phyloP scores from a whole-genome alignment of 1,140 invertebrate species.

The Drosophila auraria region DNA sequence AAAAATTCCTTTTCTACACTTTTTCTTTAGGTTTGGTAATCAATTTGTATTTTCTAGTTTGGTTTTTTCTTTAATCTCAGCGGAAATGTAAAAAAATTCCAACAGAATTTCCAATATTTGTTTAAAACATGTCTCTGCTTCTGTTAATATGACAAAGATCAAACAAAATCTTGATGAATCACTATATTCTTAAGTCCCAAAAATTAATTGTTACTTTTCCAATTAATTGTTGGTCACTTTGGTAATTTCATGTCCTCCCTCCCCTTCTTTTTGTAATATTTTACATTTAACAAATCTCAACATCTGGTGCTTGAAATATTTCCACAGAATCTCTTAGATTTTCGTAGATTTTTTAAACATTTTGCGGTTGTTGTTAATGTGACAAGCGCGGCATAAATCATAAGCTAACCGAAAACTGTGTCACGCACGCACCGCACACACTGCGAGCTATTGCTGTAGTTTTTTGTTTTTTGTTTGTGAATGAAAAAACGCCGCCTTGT shows the following conservation, averaged over 20 bases:
- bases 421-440: slow-evolving; percentile 36
- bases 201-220: slow-evolving; percentile 2
- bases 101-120: not conserved
- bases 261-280: slow-evolving; percentile 20
- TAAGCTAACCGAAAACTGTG: slow-evolving; percentile 51
- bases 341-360: slow-evolving; percentile 43
- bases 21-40: not conserved
- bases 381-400: slow-evolving; percentile 58
- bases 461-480: slow-evolving; percentile 35
- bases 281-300: slow-evolving; percentile 15
- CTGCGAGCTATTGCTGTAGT: not conserved
- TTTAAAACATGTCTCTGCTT: not conserved
- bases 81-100: not conserved
- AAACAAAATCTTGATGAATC: slow-evolving; percentile 1
- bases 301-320: slow-evolving; percentile 25
- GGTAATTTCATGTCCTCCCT: not conserved
- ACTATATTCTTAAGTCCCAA: not conserved
- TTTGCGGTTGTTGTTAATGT: slow-evolving; percentile 56
- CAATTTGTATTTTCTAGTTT: not conserved
- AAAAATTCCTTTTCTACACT: not conserved
- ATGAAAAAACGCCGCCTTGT: slow-evolving; percentile 43
- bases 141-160: not conserved
- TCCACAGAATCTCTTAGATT: slow-evolving; percentile 34
- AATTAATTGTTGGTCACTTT: slow-evolving; percentile 7
- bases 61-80: not conserved